Base-by-base conservation (phyloP, 2,888 invertebrate genomes). In the Andrena bicolor region DNA sequence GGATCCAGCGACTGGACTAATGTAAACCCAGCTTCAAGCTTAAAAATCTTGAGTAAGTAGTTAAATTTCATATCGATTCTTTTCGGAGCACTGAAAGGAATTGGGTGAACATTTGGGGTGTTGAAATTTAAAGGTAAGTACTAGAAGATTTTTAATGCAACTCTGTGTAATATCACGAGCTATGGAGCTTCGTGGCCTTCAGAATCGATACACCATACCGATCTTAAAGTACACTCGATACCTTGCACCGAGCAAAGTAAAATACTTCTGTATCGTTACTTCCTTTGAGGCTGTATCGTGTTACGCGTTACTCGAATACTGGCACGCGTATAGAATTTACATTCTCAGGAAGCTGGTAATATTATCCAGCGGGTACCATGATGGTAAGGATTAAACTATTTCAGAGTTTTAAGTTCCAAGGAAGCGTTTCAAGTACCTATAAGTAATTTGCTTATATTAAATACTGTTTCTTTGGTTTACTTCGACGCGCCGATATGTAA, bases 211-310 rank as follows among this genome's bases (percentile, higher is more conserved):
- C 56, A 58, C 30, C 2, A 30, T 23, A 63, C 56, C 20, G 32
- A 56, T 26, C 28, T 58, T 10, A 8, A 20, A 7, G 20, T 30
- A 49, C 60, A 20, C 10, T 63, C 23, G 75, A 73, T 76, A 48
- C 13, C 23, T 26, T n/a, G 32, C 5, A 26, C 23, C 28, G 16
- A 23, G 20, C 23, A n/a, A 48, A 56, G 56, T 10, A 58, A 65
- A 65, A 64, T 32, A 64, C 32, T 74, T 35, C 63, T 49, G 26
- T 76, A 68, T 60, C 41, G 56, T 71, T 65, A 65, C 35, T 8
- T n/a, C 51, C 35, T 76, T 74, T 73, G 56, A 61, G 16, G 61
- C 41, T 23, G 65, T 49, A 20, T 76, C 66, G n/a, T 32, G 53
- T 75, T 78, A 75, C 71, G 6, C 6, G 63, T 70, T 69, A 51